These are phyloP conservation scores for Diadema setosum DNA, from an alignment of 35 echinoderm and acorn worm species.

Conservation along the genomic window DNA sequence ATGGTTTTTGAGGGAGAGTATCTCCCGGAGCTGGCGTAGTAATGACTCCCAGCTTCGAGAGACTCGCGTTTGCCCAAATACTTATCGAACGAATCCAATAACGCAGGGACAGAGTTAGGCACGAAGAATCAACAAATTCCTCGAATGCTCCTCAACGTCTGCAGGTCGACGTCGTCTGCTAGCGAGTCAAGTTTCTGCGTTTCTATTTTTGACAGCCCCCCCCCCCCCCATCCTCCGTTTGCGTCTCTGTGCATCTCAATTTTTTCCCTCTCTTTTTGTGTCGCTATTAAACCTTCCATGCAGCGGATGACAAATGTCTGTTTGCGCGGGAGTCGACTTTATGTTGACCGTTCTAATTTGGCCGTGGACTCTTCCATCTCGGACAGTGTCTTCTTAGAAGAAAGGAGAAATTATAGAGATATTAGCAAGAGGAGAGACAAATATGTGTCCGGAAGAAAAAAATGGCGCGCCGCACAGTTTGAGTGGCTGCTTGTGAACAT, in stretches of 20 bases:
- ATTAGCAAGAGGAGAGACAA: neutral
- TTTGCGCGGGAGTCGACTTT: neutral
- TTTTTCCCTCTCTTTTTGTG: neutral
- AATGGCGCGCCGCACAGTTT: too few relatives aligned
- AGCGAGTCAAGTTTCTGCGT: neutral
- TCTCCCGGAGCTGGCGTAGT: neutral
- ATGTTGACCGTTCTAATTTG: neutral
- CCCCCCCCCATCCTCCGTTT: too few relatives aligned
- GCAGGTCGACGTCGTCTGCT: neutral
- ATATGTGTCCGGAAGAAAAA: too few relatives aligned
- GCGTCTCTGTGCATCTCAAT: too few relatives aligned
- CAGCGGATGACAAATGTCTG: neutral
- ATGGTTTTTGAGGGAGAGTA: neutral
- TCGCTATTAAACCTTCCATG: neutral
- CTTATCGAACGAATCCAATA: slow-evolving; percentile 2
- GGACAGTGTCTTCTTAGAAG: neutral
- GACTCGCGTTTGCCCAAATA: neutral
- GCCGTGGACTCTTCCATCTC: neutral
- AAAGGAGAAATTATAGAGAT: neutral
- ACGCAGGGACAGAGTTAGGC: neutral
- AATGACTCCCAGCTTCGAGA: neutral
- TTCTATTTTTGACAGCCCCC: too few relatives aligned
- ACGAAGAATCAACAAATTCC: neutral
- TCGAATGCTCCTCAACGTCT: neutral
- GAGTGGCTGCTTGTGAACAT: too few relatives aligned